These are phyloP conservation scores for Mus spicilegus DNA, from an alignment of 2,113 vertebrate species.

Conservation along the genomic window DNA sequence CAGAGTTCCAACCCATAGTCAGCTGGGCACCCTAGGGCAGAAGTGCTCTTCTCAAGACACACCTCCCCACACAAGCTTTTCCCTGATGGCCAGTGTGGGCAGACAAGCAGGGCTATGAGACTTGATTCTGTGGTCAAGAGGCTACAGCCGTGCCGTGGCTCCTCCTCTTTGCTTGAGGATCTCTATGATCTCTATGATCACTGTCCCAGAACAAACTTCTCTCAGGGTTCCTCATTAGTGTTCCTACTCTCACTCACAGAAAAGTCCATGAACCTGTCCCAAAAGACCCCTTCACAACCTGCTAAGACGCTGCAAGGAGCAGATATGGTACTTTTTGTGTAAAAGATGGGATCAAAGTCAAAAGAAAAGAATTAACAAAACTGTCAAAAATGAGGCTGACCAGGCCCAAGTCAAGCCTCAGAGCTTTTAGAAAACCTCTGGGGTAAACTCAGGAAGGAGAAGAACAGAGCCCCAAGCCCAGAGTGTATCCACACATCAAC, in stretches of 20 bases:
- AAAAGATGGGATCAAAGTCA: neutral
- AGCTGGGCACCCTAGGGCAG: neutral
- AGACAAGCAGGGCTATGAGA: neutral
- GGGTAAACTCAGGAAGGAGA: neutral
- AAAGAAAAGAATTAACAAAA: neutral
- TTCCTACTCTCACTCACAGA: neutral
- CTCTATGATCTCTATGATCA: neutral
- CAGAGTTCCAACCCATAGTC: neutral
- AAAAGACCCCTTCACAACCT: neutral
- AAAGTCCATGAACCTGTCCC: neutral
- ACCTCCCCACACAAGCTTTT: no score
- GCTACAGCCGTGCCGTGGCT: neutral
- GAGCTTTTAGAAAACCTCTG: neutral
- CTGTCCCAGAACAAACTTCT: neutral
- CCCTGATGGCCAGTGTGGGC: neutral
- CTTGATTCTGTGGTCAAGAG: fast-evolving
- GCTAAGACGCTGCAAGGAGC: neutral
- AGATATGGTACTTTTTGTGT: neutral
- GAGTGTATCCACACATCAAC: no score
- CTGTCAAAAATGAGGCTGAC: neutral
- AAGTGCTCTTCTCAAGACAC: neutral
- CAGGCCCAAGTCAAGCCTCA: neutral
- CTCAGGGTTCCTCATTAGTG: neutral
- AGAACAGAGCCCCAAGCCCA: no score
- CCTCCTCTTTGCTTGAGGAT: neutral